Percentiles rank a stretch among this genome's conserved stretches.
These are phyloP conservation scores for Barbus barbus DNA, from an alignment of 2,113 vertebrate genomes.

Conservation along the genomic window DNA sequence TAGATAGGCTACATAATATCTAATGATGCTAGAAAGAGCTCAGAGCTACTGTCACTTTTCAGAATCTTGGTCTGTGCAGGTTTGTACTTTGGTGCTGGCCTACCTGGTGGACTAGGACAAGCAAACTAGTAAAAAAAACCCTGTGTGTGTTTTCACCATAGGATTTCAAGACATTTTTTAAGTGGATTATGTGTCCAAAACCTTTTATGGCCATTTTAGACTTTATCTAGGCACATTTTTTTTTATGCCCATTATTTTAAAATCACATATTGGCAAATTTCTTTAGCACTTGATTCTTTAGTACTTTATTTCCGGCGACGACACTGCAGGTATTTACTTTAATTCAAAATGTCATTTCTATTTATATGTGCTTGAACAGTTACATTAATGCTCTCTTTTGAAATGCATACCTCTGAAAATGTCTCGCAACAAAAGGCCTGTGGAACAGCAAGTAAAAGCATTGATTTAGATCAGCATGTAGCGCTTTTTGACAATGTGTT, in stretches of 20 bases:
- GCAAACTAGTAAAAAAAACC: background rate
- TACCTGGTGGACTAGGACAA: background rate
- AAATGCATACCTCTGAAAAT: conserved; percentile 14
- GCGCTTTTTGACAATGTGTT: background rate
- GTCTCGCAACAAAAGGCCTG: background rate
- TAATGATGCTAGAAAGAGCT: too few relatives aligned
- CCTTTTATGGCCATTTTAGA: background rate
- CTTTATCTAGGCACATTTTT: background rate
- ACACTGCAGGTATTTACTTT: background rate
- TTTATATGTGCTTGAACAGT: conserved; percentile 3
- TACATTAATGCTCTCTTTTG: background rate
- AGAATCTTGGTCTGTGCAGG: background rate
- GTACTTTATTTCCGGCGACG: background rate
- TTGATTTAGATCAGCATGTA: background rate
- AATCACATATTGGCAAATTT: background rate
- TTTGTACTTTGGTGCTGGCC: background rate
- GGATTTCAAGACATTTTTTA: background rate
- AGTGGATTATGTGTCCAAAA: too few relatives aligned
- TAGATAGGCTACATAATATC: too few relatives aligned
- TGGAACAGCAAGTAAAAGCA: background rate
- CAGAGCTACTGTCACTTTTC: too few relatives aligned
- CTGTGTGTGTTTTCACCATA: background rate
- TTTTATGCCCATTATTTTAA: background rate
- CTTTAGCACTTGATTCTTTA: background rate
- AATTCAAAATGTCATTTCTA: conserved; percentile 12